A percentile compares a stretch with the other conserved stretches of the same genome.
These are phyloP conservation scores for Cephus rjabovi DNA, from an alignment of 2,888 invertebrate genomes.

Conservation along the genomic window DNA sequence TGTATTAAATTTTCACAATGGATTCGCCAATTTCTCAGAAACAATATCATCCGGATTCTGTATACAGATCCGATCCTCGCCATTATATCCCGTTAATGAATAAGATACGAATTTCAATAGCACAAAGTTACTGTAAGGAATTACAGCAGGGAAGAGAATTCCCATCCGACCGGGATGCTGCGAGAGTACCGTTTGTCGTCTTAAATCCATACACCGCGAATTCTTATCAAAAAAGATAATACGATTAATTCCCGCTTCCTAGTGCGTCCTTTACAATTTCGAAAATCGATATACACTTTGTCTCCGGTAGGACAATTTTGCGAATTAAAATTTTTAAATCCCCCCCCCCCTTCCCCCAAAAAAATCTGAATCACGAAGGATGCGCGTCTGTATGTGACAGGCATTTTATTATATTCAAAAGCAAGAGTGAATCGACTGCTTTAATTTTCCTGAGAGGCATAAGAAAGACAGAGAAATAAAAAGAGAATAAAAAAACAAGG, in stretches of 20 bases:
- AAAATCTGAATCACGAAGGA: constrained; percentile 25
- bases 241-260: neutral
- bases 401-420: constrained; percentile 1
- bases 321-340: neutral
- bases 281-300: neutral
- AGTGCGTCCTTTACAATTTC: neutral
- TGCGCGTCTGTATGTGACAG: neutral
- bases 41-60: neutral
- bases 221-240: neutral
- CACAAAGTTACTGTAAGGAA: neutral
- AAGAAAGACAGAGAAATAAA: constrained; percentile 15
- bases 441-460: constrained; percentile 25
- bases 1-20: neutral
- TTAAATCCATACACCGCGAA: neutral
- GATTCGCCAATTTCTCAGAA: neutral
- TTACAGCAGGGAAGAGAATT: neutral
- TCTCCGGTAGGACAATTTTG: neutral
- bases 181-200: neutral
- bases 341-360: constrained; percentile 18
- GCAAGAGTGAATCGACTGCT: constrained; percentile 24
- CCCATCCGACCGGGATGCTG: neutral
- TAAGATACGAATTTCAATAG: neutral
- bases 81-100: neutral
- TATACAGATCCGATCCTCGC: neutral
- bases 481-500: constrained; percentile 11